Evolutionary conservation across 37 sponge, comb jelly and placozoan genomes (phyloP), one percentile per base, ranked within the genome.

Genomic region (Hormiphora californensis): DNA sequence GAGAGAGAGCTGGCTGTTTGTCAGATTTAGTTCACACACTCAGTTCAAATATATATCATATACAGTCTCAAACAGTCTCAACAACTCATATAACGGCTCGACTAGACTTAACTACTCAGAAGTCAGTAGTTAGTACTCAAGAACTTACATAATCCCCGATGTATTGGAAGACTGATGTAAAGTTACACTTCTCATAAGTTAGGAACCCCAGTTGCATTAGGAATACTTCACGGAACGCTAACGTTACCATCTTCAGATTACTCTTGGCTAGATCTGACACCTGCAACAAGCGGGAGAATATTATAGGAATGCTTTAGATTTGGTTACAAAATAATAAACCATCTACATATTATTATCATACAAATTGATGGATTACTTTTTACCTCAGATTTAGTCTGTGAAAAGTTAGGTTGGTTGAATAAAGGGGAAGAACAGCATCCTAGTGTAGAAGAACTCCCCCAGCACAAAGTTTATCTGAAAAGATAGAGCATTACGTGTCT

Each of bases 351-450:
- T n/a, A n/a, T n/a, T n/a, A n/a, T n/a, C n/a, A n/a, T n/a, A n/a
- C n/a, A n/a, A n/a, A n/a, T n/a, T n/a, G n/a, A n/a, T n/a, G n/a
- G n/a, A n/a, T n/a, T n/a, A n/a, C n/a, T n/a, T n/a, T n/a, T n/a
- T n/a, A n/a, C n/a, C n/a, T n/a, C n/a, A n/a, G n/a, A n/a, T n/a
- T n/a, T n/a, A n/a, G n/a, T n/a, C n/a, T n/a, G n/a, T n/a, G n/a
- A n/a, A n/a, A n/a, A n/a, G n/a, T n/a, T n/a, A n/a, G n/a, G n/a
- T n/a, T n/a, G 81, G 81, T 33, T 73, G 81, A 4, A 73, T 23
- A 46, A 73, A 73, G 38, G 81, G 81, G 46, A 43, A 73, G 46
- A 73, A 73, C 2, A 73, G 81, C 81, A 73, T 73, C 44, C 81
- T 33, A 4, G 81, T 73, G 25, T 27, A 73, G 81, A 73, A 73